Evolutionary conservation across 2,797 vertebrate genomes (phyloP), one percentile per base, ranked within the genome.

Genomic region (Moxostoma hubbsi): DNA sequence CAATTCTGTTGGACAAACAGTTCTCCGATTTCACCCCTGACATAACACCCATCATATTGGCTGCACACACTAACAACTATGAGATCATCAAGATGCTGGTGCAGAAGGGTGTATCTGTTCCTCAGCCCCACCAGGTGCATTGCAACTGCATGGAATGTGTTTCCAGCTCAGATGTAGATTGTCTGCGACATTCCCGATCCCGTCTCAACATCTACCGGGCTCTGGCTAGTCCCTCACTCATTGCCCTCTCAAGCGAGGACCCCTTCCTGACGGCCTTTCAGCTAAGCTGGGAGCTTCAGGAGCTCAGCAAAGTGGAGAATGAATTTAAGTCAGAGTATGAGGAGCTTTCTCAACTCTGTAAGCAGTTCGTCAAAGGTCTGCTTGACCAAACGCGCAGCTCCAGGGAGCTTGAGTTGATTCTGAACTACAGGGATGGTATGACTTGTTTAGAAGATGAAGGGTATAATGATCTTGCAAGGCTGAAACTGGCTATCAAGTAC

Each of bases 21-120:
- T 99, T 98, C 88, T 99, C 97, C 0, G 96, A 98, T 92, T 99
- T 99, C 88, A 99, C 97, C 0, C 98, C 97, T 0, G 97, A 99
- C 90, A 98, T 98, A 85, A 99, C 97, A 0, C 97, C 97, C 9
- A 97, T 99, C 89, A 98, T 99, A 86, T 92, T 99, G 80, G 98
- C 97, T 53, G 98, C 98, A 45, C 98, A 99, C 92, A 98, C 97
- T 84, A 99, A 99, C 92, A 99, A 98, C 90, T 99, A 99, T 0
- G 97, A 99, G 89, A 98, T 99, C 82, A 97, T 99, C 87, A 99
- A 99, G 87, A 96, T 98, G 9, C 92, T 99, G 79, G 98, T 99
- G 73, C 97, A 98, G 93, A 98, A 97, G 82, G 98, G 98, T 0
- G 98, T 99, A 51, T 98, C 97, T 0, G 94, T 99, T 83, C 98